Percentiles rank a stretch among this genome's conserved stretches.
Conservation (phyloP, 2,113 vertebrate species). For the Chloropsis cyanopogon region DNA sequence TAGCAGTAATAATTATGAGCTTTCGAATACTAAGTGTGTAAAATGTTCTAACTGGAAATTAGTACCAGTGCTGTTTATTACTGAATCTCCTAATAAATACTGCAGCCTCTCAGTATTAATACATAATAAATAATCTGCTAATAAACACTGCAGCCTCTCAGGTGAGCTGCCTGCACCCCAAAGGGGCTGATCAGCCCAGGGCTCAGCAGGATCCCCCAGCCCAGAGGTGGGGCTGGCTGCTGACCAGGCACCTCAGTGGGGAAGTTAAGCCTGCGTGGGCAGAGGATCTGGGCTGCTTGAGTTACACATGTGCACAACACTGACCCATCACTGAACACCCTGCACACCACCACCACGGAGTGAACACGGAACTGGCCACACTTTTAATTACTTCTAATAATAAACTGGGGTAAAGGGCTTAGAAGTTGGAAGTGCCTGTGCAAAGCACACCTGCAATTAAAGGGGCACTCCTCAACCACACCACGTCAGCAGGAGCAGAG, state of each 20-base stretch:
- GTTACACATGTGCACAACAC: background rate
- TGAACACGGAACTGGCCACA: background rate
- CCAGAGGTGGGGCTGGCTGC: background rate
- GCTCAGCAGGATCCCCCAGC: background rate
- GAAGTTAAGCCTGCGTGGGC: background rate
- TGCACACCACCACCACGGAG: rapidly evolving
- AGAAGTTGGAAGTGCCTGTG: background rate
- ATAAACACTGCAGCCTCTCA: rapidly evolving
- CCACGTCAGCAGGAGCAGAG: background rate
- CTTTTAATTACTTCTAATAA: background rate
- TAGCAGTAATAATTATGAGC: background rate
- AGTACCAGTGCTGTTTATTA: background rate
- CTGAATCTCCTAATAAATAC: background rate
- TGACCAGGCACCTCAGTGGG: background rate
- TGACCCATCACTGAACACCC: background rate
- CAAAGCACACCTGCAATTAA: slow-evolving; percentile 20
- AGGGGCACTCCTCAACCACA: background rate
- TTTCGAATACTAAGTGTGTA: background rate
- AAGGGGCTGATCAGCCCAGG: background rate
- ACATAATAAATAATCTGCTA: too few relatives aligned
- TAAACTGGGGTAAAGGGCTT: background rate
- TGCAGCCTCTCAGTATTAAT: too few relatives aligned
- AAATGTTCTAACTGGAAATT: background rate
- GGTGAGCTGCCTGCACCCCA: background rate
- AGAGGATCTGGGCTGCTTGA: background rate